Conservation (phyloP, 2,888 invertebrate species). For the Scaptomyza caliginosa region DNA sequence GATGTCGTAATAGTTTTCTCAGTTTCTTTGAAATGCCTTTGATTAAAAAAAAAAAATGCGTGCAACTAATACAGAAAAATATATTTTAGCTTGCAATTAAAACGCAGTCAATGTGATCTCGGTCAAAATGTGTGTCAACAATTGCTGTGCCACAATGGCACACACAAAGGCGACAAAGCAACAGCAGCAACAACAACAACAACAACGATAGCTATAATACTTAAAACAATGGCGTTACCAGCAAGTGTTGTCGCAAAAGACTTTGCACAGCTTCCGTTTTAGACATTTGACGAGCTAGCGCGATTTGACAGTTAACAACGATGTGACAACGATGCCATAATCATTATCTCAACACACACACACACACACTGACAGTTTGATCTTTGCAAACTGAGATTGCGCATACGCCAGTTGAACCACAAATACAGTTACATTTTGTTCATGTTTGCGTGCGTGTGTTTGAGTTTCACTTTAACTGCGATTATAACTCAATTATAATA, state of each 20-base stretch:
- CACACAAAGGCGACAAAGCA: slow-evolving; percentile 26
- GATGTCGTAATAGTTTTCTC: slow-evolving; percentile 40
- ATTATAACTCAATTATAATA: slow-evolving; percentile 39
- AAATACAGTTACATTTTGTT: background rate
- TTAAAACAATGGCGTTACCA: slow-evolving; percentile 46
- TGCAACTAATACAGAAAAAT: background rate
- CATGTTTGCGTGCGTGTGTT: slow-evolving; percentile 16
- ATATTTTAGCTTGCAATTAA: slow-evolving; percentile 62
- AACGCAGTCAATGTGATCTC: slow-evolving; percentile 22
- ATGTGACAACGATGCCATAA: slow-evolving; percentile 63
- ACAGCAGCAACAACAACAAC: background rate
- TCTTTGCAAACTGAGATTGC: slow-evolving; percentile 37
- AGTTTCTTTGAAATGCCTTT: background rate
- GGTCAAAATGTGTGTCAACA: slow-evolving; percentile 64
- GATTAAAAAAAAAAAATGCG: too few relatives aligned
- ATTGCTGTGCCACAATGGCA: slow-evolving; percentile 14
- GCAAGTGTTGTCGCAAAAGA: slow-evolving; percentile 57
- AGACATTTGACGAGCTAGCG: slow-evolving; percentile 36
- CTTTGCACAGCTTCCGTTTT: slow-evolving; percentile 71
- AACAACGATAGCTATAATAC: background rate
- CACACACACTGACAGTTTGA: slow-evolving; percentile 20
- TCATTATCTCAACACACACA: slow-evolving; percentile 28
- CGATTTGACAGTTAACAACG: slow-evolving; percentile 44
- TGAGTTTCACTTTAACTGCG: slow-evolving; percentile 35
- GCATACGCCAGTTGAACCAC: slow-evolving; percentile 32